Base-by-base conservation (phyloP, 2,888 invertebrate genomes). In the Drosophila birchii region DNA sequence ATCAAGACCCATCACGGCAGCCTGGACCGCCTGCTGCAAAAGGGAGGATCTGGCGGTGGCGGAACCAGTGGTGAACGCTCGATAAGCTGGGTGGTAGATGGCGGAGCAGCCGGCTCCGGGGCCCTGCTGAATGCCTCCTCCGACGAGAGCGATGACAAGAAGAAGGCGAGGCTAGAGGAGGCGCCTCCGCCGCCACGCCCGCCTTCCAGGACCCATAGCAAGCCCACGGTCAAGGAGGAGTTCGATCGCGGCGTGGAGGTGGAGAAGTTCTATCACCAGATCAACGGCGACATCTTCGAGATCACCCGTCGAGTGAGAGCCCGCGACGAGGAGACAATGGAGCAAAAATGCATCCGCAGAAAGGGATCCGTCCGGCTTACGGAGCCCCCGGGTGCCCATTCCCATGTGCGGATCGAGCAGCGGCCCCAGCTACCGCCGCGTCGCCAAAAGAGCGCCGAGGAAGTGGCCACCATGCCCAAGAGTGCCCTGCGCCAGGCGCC, bases 221-320 rank as follows among this genome's bases (percentile, higher is more conserved):
- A 78, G 63, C 81, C 79, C 41, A 85, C 80, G 36, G 90, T 84
- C 2, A 90, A 91, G 45, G 90, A 91, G 56, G 90, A 92, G 38
- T 92, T 92, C 53, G 92, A 92, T 59, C 91, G 92, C 6, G 92
- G 92, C 18, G 92, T 92, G 2, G 92, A 92, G 66, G 92, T 92
- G n/a, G 92, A 93, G 61, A 92, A 92, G 70, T 92, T 92, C 74
- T 92, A 93, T 75, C 92, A 92, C 72, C 92, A 93, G 77, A 92
- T 92, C 60, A 92, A 93, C 49, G 93, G 93, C 4, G 92, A 93
- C 49, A 92, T 92, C 44, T 92, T 92, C 67, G 93, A 93, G 77
- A 92, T 92, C 44, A 93, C 92, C 9, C 80, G 93, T 0, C 78
- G 92, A 0, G 92, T 92, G 23, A 79, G 92, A 14, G 92, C 92